phyloP scores from a whole-genome alignment of 2,888 invertebrate species.

The Eupsilia transversa region DNA sequence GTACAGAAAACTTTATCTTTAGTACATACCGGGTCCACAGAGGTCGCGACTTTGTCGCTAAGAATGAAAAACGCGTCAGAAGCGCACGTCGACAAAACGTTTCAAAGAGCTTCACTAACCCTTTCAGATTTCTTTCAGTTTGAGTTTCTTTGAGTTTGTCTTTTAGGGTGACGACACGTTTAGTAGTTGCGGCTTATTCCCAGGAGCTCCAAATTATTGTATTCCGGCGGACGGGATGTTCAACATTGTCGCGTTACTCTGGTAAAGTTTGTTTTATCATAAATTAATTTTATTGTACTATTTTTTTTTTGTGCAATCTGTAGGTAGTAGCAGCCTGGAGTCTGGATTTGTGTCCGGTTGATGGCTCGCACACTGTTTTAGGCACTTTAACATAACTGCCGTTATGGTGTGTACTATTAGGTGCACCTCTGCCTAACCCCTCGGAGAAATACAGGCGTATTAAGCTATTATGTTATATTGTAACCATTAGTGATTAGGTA shows the following conservation, averaged over 20 bases:
- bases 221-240: no score
- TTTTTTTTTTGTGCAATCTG: no score
- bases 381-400: no score
- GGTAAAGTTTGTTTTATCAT: no score
- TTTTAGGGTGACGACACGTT: slow-evolving; percentile 49
- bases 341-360: background rate
- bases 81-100: slow-evolving; percentile 73
- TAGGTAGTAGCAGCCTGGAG: background rate
- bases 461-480: background rate
- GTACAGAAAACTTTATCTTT: slow-evolving; percentile 11
- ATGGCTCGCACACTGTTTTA: no score
- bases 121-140: slow-evolving; percentile 76
- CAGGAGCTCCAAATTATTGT: no score
- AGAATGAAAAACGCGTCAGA: slow-evolving; percentile 73
- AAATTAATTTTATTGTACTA: no score
- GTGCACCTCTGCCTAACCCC: no score
- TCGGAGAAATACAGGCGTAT: background rate
- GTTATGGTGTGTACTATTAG: no score
- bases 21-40: slow-evolving; percentile 51
- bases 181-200: no score
- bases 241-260: no score
- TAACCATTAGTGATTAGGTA: background rate
- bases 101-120: slow-evolving; percentile 78
- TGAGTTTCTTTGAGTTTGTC: no score
- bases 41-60: slow-evolving; percentile 70